Evolutionary conservation across 1,140 invertebrate genomes (phyloP).

Genomic region (Rhyzopertha dominica): DNA sequence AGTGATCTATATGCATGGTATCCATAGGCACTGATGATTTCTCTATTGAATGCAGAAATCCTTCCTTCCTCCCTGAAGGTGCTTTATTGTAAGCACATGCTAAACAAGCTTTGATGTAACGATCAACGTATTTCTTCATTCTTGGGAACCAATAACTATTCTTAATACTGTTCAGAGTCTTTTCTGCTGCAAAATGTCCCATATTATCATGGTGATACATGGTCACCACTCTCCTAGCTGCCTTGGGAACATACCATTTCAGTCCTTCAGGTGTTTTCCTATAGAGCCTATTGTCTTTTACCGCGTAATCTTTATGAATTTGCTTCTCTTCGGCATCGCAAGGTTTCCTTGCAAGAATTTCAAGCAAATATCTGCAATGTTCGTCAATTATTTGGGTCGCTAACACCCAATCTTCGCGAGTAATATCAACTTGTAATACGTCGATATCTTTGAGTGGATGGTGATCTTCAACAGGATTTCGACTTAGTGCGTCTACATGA

Average conservation of each 20-base stretch:
- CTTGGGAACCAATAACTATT: slow-evolving; percentile 3
- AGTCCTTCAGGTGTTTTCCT: slow-evolving; percentile 7
- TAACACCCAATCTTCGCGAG: slow-evolving; percentile 2
- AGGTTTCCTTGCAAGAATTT: background rate
- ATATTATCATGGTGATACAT: slow-evolving; percentile 14
- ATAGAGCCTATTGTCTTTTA: slow-evolving; percentile 9
- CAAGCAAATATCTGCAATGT: background rate
- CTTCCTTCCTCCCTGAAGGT: slow-evolving; percentile 3
- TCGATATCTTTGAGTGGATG: too few species aligned
- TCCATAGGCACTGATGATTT: too few species aligned
- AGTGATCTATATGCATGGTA: too few species aligned
- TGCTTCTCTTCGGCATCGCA: slow-evolving; percentile 1
- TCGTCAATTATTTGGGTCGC: background rate
- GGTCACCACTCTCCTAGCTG: slow-evolving; percentile 1
- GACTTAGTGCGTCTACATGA: slow-evolving; percentile 33
- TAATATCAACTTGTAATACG: slow-evolving; percentile 2
- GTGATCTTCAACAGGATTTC: slow-evolving; percentile 10
- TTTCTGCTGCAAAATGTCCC: slow-evolving; percentile 10
- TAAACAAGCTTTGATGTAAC: slow-evolving; percentile 1
- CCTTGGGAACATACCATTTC: slow-evolving; percentile 7
- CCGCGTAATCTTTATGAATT: slow-evolving; percentile 1
- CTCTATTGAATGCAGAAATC: too few species aligned
- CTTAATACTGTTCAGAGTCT: background rate
- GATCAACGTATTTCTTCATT: background rate
- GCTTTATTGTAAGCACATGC: slow-evolving; percentile 3